These are phyloP conservation scores for Rhinoderma darwinii DNA, from an alignment of 2,113 vertebrate species.

Conservation along the genomic window DNA sequence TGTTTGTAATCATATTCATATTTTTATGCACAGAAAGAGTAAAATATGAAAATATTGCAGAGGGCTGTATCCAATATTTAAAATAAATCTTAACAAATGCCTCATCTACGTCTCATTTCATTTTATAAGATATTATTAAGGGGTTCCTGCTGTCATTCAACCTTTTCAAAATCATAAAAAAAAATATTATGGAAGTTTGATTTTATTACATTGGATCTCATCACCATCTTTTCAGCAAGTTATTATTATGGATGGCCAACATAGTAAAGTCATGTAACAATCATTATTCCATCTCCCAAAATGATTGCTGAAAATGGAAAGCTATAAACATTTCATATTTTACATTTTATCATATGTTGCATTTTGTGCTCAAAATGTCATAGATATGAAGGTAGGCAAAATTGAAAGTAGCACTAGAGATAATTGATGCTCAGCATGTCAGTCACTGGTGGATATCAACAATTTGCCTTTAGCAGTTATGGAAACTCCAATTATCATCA, in stretches of 20 bases:
- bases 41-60: too few relatives aligned
- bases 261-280: not conserved
- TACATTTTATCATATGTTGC: not conserved
- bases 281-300: not conserved
- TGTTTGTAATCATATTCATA: too few relatives aligned
- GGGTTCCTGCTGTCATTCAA: not conserved
- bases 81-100: too few relatives aligned
- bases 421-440: constrained; percentile 32
- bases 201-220: not conserved
- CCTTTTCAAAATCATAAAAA: not conserved
- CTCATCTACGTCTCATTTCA: too few relatives aligned
- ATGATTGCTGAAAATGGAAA: not conserved
- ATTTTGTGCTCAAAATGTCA: not conserved
- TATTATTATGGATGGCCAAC: not conserved
- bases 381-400: constrained; percentile 17
- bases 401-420: not conserved
- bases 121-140: too few relatives aligned
- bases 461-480: not conserved
- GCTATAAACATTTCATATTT: not conserved
- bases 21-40: too few relatives aligned
- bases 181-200: not conserved
- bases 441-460: constrained; percentile 1
- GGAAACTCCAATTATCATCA: constrained; percentile 7
- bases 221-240: not conserved
- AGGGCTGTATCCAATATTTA: too few relatives aligned